Percentiles rank a stretch among this genome's conserved stretches.
Conservation (phyloP, 2,113 vertebrate species). For the Stigmatopora argus region DNA sequence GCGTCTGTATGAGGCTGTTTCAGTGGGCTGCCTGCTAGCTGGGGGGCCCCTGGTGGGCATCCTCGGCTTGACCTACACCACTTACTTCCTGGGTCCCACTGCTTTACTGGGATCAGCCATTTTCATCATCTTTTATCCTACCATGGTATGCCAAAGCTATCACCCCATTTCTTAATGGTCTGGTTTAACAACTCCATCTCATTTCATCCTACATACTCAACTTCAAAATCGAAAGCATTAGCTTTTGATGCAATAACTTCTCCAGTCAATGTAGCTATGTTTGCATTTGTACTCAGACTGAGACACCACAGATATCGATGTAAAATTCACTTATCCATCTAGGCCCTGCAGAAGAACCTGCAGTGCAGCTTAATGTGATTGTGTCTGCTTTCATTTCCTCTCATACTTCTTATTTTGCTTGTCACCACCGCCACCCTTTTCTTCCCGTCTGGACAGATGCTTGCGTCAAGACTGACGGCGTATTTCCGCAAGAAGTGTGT, state of each 20-base stretch:
- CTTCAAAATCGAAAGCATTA: slow-evolving; percentile 15
- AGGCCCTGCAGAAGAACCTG: slow-evolving; percentile 31
- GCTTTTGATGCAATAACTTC: slow-evolving; percentile 37
- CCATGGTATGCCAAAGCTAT: slow-evolving; percentile 62
- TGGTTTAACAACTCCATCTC: not conserved
- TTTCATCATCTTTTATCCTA: slow-evolving; percentile 75
- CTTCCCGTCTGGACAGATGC: slow-evolving; percentile 65
- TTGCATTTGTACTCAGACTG: slow-evolving; percentile 33
- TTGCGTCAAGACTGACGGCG: slow-evolving; percentile 74
- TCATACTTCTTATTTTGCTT: slow-evolving; percentile 43
- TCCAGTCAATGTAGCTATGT: slow-evolving; percentile 32
- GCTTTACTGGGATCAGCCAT: slow-evolving; percentile 73
- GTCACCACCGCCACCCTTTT: slow-evolving; percentile 41
- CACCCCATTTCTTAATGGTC: not conserved
- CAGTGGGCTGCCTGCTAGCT: slow-evolving; percentile 67
- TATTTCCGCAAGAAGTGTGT: slow-evolving; percentile 77
- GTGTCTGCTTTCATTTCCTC: slow-evolving; percentile 65
- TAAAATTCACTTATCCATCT: slow-evolving; percentile 48
- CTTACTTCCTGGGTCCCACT: slow-evolving; percentile 71
- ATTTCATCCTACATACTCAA: not conserved
- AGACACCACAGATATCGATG: slow-evolving; percentile 41
- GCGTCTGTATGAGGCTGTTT: slow-evolving; percentile 71
- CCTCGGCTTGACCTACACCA: slow-evolving; percentile 70
- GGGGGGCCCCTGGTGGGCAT: slow-evolving; percentile 72
- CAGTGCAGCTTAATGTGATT: slow-evolving; percentile 47